phyloP scores from a whole-genome alignment of 2,113 vertebrate genomes.

The Myrmophylax atrothorax region DNA sequence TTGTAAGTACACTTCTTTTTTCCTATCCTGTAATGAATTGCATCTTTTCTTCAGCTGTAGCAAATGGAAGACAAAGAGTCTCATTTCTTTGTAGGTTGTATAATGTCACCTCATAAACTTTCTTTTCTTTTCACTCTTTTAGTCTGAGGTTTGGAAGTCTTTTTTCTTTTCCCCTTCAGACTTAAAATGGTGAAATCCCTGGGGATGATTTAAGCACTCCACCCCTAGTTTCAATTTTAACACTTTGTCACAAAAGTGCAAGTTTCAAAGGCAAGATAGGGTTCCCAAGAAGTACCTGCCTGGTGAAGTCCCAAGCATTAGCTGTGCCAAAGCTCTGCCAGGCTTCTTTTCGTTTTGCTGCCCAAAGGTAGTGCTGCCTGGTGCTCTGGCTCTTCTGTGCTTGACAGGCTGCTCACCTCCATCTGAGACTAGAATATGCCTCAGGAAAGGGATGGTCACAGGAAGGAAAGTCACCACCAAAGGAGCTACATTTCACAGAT shows the following conservation, averaged over 20 bases:
- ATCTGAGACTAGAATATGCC: background rate
- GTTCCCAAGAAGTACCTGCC: background rate
- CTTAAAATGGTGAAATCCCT: background rate
- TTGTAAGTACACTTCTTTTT: background rate
- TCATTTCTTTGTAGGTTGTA: background rate
- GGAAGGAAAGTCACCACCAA: background rate
- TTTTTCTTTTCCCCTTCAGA: background rate
- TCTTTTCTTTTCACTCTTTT: background rate
- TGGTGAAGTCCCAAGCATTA: background rate
- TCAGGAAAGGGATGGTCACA: background rate
- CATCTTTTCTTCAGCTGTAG: background rate
- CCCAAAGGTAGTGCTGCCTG: background rate
- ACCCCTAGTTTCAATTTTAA: background rate
- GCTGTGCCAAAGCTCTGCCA: background rate
- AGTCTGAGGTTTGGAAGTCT: background rate
- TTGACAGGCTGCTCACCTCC: fast-evolving
- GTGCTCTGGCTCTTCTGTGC: background rate
- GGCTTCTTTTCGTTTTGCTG: background rate
- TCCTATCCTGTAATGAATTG: background rate
- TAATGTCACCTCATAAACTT: background rate
- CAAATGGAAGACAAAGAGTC: background rate
- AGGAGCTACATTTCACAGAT: background rate
- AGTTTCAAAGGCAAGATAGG: background rate
- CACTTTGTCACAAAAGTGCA: background rate
- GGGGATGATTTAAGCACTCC: background rate